Conservation (phyloP, 2,113 vertebrate genomes). For the Castor canadensis region DNA sequence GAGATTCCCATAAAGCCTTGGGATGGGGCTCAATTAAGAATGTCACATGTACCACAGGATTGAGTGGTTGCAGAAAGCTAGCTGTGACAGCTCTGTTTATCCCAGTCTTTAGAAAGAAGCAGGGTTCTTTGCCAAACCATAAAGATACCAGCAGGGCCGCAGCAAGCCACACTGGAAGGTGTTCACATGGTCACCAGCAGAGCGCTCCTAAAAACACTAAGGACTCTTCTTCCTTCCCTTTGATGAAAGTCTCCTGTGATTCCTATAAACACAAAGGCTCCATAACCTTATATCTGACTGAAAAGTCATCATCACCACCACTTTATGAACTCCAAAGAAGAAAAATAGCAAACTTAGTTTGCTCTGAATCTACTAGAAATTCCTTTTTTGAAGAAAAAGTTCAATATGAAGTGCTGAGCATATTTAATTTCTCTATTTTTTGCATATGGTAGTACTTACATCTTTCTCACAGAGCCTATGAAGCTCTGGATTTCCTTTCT, state of each 20-base stretch:
- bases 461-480: neutral
- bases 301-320: conserved; percentile 3
- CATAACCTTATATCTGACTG: neutral
- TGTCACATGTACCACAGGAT: neutral
- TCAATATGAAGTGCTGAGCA: neutral
- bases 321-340: neutral
- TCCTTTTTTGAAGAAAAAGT: conserved; percentile 30
- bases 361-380: neutral
- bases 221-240: neutral
- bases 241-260: neutral
- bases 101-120: neutral
- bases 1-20: neutral
- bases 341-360: conserved; percentile 51
- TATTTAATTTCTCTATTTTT: neutral
- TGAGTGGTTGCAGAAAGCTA: neutral
- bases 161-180: neutral
- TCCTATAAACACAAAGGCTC: neutral
- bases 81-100: neutral
- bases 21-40: neutral
- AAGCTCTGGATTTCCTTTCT: neutral
- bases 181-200: neutral
- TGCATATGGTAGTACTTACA: neutral
- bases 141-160: neutral
- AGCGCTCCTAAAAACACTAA: neutral
- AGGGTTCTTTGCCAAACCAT: neutral